A percentile compares a stretch with the other conserved stretches of the same genome.
Conservation (phyloP, 1,140 invertebrate species). For the Cecropterus lyciades region DNA sequence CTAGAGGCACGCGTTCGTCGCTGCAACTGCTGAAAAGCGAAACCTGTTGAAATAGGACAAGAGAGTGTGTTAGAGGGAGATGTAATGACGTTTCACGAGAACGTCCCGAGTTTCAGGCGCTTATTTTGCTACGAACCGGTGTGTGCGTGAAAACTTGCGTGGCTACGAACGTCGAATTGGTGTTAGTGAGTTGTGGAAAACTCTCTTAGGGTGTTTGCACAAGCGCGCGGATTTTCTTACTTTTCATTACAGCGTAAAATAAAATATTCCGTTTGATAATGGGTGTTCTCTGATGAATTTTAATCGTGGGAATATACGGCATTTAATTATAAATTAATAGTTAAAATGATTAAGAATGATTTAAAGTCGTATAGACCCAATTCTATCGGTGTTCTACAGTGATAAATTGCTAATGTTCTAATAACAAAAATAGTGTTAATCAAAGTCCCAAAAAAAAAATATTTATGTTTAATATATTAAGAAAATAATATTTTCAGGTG, state of each 20-base stretch:
- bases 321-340: not conserved
- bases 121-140: conserved; percentile 71
- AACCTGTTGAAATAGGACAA: conserved; percentile 82
- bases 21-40: conserved; percentile 80
- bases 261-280: conserved; percentile 23
- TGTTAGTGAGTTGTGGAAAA: conserved; percentile 82
- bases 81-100: conserved; percentile 36
- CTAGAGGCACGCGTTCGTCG: conserved; percentile 76
- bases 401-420: too few relatives aligned
- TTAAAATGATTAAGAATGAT: too few relatives aligned
- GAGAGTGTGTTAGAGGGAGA: conserved; percentile 66
- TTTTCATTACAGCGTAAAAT: conserved; percentile 38
- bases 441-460: too few relatives aligned
- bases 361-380: too few relatives aligned
- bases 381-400: too few relatives aligned
- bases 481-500: not conserved
- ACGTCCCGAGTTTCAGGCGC: conserved; percentile 67
- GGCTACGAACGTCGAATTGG: conserved; percentile 66
- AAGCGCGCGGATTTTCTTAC: conserved; percentile 63
- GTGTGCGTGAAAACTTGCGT: conserved; percentile 80
- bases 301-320: not conserved
- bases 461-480: too few relatives aligned
- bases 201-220: conserved; percentile 78
- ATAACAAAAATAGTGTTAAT: too few relatives aligned
- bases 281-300: conserved; percentile 16